A percentile compares a stretch with the other conserved stretches of the same genome.
Evolutionary conservation across 2,113 vertebrate genomes (phyloP).

Genomic region (Apaloderma vittatum): DNA sequence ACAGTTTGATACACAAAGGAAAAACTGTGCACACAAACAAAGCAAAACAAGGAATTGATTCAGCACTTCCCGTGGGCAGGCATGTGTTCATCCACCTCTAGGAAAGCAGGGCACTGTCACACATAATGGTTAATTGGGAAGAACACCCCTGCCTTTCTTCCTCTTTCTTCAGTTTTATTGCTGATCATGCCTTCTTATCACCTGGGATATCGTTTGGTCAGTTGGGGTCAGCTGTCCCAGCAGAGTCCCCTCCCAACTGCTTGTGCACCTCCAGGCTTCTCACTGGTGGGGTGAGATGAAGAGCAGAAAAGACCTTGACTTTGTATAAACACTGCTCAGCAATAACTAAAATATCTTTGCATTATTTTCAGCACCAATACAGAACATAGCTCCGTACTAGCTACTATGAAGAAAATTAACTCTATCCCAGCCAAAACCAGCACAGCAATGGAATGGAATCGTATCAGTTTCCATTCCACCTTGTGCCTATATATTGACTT

Average conservation of each 20-base stretch:
- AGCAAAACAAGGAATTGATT: not conserved
- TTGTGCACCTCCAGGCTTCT: not conserved
- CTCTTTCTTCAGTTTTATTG: not conserved
- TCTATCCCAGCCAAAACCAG: not conserved
- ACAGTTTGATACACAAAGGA: not conserved
- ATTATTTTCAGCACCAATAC: not conserved
- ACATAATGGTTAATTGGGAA: fast-evolving
- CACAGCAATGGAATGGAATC: not conserved
- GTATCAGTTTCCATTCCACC: not conserved
- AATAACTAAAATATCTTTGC: not conserved
- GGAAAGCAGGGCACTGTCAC: not conserved
- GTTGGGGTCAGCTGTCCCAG: fast-evolving
- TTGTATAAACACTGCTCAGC: not conserved
- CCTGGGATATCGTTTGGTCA: not conserved
- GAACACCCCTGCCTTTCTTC: fast-evolving
- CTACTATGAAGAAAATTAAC: not conserved
- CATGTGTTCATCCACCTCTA: not conserved
- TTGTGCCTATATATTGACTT: not conserved
- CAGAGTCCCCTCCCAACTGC: not conserved
- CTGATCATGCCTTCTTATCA: fast-evolving
- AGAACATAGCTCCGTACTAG: not conserved
- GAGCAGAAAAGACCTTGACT: not conserved
- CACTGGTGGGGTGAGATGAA: fast-evolving
- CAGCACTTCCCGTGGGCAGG: fast-evolving
- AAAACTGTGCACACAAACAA: fast-evolving